Evolutionary conservation across 2,888 invertebrate species (phyloP), one percentile per base, ranked within the genome.

Genomic region (Artemia sp.): DNA sequence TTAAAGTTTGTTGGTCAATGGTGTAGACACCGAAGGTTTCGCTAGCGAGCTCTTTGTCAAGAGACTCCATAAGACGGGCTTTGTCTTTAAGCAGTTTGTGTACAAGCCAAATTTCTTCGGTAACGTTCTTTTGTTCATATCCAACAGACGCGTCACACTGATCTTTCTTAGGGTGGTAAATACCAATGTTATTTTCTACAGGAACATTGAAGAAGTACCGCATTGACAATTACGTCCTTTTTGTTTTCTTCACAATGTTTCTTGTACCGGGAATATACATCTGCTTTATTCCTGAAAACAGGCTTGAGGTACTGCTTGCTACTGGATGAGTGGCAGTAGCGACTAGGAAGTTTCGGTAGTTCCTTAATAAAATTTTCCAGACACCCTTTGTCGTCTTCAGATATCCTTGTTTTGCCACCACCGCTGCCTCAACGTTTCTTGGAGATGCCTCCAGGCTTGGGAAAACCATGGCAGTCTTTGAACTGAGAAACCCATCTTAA

Each of bases 111-210:
- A n/a, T n/a, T n/a, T n/a, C n/a, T n/a, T n/a, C n/a, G n/a, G n/a
- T n/a, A n/a, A n/a, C n/a, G n/a, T n/a, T n/a, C n/a, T 70, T 70
- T 24, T n/a, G 51, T 68, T 73, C 66, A 38, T 52, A 70, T 50
- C 51, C 52, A 14, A 53, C 51, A 51, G 73, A 74, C 6, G 67
- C 68, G 64, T 74, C 72, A 51, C 74, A 74, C 67, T 73, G 73
- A 70, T 74, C 74, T 71, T 74, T 75, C 53, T 71, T 73, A 58
- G 19, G 19, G 19, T 19, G 19, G 19, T 19, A 19, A 19, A 58
- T 58, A 58, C 58, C 58, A 58, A 58, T 58, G 58, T 58, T 58
- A 5, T 58, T 5, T n/a, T 12, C 4, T 58, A 6, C 58, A 58
- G 7, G 58, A 14, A 58, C 58, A 58, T 58, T 58, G 58, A 12